A percentile compares a stretch with the other conserved stretches of the same genome.
Evolutionary conservation across 2,113 vertebrate species (phyloP).

Genomic region (Hippoglossus stenolepis): DNA sequence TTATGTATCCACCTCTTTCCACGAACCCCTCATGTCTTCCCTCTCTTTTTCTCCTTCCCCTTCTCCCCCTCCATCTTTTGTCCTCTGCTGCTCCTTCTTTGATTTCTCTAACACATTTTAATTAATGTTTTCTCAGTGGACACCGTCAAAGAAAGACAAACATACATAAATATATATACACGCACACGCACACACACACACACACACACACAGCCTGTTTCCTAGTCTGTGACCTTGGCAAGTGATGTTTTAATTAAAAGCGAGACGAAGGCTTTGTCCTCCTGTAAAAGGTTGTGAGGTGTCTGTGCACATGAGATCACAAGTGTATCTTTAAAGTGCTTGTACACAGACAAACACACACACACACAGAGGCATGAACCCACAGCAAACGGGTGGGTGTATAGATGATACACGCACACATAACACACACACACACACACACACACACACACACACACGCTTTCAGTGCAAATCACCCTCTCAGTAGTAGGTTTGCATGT

Average conservation of each 20-base stretch:
- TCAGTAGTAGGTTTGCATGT: slow-evolving; percentile 35
- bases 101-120: slow-evolving; percentile 70
- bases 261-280: slow-evolving; percentile 53
- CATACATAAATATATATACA: slow-evolving; percentile 37
- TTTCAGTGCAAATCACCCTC: slow-evolving; percentile 1
- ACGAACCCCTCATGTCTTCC: neutral
- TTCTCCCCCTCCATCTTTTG: slow-evolving; percentile 24
- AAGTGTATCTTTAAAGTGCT: slow-evolving; percentile 27
- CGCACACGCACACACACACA: neutral
- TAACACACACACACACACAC: slow-evolving; percentile 17
- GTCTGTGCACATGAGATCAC: slow-evolving; percentile 30
- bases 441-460: slow-evolving; percentile 14
- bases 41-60: slow-evolving; percentile 9
- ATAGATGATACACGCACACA: too few species aligned
- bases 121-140: slow-evolving; percentile 66
- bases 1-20: neutral
- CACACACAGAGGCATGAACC: too few species aligned
- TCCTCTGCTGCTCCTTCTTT: slow-evolving; percentile 48
- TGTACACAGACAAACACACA: neutral
- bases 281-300: slow-evolving; percentile 42
- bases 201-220: slow-evolving; percentile 7
- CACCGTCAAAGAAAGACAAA: slow-evolving; percentile 30
- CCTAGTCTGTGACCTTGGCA: slow-evolving; percentile 61
- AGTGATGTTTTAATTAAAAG: slow-evolving; percentile 71
- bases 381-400: too few species aligned